Evolutionary conservation across 1,140 invertebrate species (phyloP).

Genomic region (Drosophila biarmipes): DNA sequence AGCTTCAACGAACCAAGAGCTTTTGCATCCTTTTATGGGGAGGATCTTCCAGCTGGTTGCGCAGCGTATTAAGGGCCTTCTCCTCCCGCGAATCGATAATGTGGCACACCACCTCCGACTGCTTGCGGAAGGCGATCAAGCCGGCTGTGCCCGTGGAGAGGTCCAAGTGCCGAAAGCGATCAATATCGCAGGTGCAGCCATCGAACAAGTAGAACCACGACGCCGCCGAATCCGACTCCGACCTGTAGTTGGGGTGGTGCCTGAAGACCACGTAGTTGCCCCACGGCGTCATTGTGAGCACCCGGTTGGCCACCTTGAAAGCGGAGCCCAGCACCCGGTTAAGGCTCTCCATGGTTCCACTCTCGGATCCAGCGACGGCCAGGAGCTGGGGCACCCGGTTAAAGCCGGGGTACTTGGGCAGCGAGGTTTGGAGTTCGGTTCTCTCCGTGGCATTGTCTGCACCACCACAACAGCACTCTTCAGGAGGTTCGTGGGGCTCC

Average conservation of each 20-base stretch:
- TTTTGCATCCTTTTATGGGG: neutral
- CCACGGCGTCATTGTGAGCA: slow-evolving; percentile 77
- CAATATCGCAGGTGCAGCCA: slow-evolving; percentile 70
- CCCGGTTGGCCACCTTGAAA: slow-evolving; percentile 64
- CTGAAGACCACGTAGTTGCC: slow-evolving; percentile 78
- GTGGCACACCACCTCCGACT: slow-evolving; percentile 42
- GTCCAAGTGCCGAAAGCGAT: slow-evolving; percentile 75
- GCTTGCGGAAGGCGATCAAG: slow-evolving; percentile 43
- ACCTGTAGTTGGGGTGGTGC: neutral
- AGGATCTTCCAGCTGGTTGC: neutral
- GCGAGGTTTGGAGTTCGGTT: neutral
- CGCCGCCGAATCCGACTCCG: neutral
- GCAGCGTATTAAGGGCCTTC: slow-evolving; percentile 18
- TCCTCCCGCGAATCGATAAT: slow-evolving; percentile 58
- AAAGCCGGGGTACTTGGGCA: slow-evolving; percentile 56
- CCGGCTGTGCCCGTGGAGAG: slow-evolving; percentile 67
- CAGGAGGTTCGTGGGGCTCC: neutral
- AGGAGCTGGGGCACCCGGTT: slow-evolving; percentile 47
- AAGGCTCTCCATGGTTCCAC: slow-evolving; percentile 65
- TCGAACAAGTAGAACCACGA: slow-evolving; percentile 61
- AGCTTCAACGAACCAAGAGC: neutral
- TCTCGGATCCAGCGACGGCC: slow-evolving; percentile 70
- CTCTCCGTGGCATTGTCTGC: neutral
- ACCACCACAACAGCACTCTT: neutral
- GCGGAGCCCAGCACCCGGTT: slow-evolving; percentile 45